Evolutionary conservation across 1,140 invertebrate genomes (phyloP), one percentile per base, ranked within the genome.

Genomic region (Aleiodes sp.): DNA sequence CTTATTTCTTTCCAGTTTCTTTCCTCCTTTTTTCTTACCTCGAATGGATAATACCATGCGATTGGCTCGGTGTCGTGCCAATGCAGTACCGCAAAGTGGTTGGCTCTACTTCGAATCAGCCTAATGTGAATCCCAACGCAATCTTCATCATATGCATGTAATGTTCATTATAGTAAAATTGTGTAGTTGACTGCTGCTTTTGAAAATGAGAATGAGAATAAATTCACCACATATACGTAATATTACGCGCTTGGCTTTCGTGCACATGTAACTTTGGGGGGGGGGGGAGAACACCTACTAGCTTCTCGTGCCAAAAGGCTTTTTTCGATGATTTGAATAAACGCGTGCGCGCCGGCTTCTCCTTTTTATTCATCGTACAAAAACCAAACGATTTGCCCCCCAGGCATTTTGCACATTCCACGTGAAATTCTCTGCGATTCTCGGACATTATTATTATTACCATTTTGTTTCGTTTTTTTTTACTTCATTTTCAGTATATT

Each of bases 41-140:
- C 41, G 41, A 61, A 35, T 70, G 64, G 61, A 59, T 73, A 70
- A 73, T 73, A 68, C 35, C 65, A 69, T 37, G 63, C 71, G 56
- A 72, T 70, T 70, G 71, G 67, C 33, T 63, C 67, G 57, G 33
- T 70, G 71, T 72, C 70, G 70, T 72, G 70, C 57, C 56, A 68
- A 56, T 68, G 24, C 65, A 68, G 29, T 16, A 14, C n/a, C 64
- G 21, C 46, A 68, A 63, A 63, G 37, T 39, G 31, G 28, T 33
- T 56, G 41, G 61, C 14, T 16, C 19, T 67, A 26, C 60, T 52
- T 64, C 52, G 64, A 65, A 70, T 52, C 60, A 62, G 68, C 37
- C 43, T 52, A 52, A 57, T 35, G 59, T 19, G n/a, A n/a, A 52
- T 16, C 46, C 19, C 21, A 52, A 52, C 46, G 46, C 46, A 52